Evolutionary conservation across 2,888 invertebrate species (phyloP).

Genomic region (Rotaria macrura): DNA sequence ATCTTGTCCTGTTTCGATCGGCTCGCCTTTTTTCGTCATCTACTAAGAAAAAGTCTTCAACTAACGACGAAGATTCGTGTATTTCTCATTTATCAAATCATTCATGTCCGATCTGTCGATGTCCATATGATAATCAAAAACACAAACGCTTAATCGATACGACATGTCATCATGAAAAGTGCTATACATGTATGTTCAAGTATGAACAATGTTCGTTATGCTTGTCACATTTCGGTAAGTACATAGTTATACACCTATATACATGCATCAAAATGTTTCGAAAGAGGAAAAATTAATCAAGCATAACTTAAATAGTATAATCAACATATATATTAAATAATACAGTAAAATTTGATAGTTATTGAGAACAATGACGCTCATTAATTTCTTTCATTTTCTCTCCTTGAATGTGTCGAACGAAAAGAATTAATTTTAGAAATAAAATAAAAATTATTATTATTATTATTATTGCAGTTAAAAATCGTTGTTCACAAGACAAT

Average conservation of each 20-base stretch:
- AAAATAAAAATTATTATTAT: neutral
- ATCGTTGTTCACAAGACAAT: neutral
- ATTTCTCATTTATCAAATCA: conserved; percentile 30
- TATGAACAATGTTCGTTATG: conserved; percentile 82
- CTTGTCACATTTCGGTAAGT: conserved; percentile 9
- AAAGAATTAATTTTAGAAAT: neutral
- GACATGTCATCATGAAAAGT: conserved; percentile 84
- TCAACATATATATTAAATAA: neutral
- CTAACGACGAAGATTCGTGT: neutral
- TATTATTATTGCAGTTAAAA: conserved; percentile 4
- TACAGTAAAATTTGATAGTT: neutral
- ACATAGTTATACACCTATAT: neutral
- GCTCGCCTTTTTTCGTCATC: neutral
- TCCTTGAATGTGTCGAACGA: no score
- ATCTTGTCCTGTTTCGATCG: neutral
- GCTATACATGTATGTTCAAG: conserved; percentile 84
- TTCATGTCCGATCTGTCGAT: conserved; percentile 48
- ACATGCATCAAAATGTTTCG: neutral
- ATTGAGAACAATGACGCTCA: neutral
- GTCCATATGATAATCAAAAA: conserved; percentile 90
- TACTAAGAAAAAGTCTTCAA: neutral
- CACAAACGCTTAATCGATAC: conserved; percentile 78
- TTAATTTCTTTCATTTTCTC: no score
- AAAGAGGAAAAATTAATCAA: neutral
- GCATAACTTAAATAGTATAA: neutral